Percentiles rank a stretch among this genome's conserved stretches.
phyloP scores from a whole-genome alignment of 2,888 invertebrate genomes.

The Cantharis rufa region DNA sequence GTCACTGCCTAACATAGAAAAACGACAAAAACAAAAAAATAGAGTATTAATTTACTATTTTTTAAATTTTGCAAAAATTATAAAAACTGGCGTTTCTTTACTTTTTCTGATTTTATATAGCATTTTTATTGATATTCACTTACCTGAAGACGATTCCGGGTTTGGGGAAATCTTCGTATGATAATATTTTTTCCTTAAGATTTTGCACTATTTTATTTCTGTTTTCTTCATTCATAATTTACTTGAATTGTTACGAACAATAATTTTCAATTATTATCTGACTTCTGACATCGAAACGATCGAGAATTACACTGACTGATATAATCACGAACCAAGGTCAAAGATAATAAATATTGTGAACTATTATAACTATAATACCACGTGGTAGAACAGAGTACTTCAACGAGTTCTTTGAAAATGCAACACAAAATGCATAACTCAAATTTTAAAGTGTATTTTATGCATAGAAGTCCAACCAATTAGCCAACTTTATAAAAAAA shows the following conservation, averaged over 20 bases:
- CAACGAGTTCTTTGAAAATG: background rate
- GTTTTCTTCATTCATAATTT: background rate
- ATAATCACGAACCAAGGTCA: background rate
- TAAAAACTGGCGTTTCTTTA: background rate
- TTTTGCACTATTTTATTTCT: background rate
- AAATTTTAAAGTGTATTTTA: background rate
- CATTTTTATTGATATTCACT: background rate
- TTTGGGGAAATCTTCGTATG: constrained; percentile 83
- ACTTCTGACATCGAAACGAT: background rate
- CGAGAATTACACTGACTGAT: background rate
- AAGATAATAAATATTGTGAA: background rate
- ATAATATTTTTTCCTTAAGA: background rate
- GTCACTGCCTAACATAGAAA: constrained; percentile 20
- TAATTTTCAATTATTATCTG: background rate
- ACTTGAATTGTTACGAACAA: background rate
- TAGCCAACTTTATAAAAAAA: background rate
- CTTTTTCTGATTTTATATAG: background rate
- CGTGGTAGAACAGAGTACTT: background rate
- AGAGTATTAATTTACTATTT: background rate
- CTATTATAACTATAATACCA: background rate
- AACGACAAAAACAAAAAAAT: background rate
- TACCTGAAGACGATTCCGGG: constrained; percentile 84
- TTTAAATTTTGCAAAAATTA: background rate
- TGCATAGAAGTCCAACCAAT: background rate
- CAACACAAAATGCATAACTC: background rate